These are phyloP conservation scores for Odontocolon sp. DNA, from an alignment of 2,888 invertebrate species.

Conservation along the genomic window DNA sequence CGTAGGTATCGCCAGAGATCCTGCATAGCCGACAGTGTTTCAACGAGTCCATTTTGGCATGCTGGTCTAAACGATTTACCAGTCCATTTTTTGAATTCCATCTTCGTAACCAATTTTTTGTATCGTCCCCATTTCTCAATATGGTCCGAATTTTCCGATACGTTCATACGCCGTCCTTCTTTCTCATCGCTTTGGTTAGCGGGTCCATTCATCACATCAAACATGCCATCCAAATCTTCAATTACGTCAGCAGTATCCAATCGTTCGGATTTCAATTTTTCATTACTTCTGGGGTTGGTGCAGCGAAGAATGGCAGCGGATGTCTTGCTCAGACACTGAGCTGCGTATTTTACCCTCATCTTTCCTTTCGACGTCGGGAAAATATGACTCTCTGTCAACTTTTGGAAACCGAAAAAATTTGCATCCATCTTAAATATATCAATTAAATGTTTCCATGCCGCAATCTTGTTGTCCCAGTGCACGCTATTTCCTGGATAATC, in stretches of 20 bases:
- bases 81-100: neutral
- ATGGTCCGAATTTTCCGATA: conserved; percentile 1
- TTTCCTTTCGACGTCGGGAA: conserved; percentile 34
- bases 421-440: neutral
- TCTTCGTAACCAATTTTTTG: neutral
- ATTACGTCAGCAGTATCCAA: too few species aligned
- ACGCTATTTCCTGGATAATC: conserved; percentile 13
- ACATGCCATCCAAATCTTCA: neutral
- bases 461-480: conserved; percentile 8
- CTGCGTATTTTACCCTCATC: conserved; percentile 27
- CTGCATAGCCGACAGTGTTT: neutral
- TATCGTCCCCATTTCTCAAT: neutral
- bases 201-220: conserved; percentile 31
- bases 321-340: conserved; percentile 19
- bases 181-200: conserved; percentile 1
- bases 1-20: neutral
- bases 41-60: neutral
- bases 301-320: neutral
- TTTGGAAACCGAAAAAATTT: neutral
- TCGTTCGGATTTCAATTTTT: too few species aligned
- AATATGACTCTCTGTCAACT: conserved; percentile 8
- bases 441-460: conserved; percentile 5
- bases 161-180: neutral
- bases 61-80: neutral
- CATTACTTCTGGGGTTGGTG: too few species aligned